These are phyloP conservation scores for Trogon melanurus DNA, from an alignment of 2,113 vertebrate genomes.

Conservation along the genomic window DNA sequence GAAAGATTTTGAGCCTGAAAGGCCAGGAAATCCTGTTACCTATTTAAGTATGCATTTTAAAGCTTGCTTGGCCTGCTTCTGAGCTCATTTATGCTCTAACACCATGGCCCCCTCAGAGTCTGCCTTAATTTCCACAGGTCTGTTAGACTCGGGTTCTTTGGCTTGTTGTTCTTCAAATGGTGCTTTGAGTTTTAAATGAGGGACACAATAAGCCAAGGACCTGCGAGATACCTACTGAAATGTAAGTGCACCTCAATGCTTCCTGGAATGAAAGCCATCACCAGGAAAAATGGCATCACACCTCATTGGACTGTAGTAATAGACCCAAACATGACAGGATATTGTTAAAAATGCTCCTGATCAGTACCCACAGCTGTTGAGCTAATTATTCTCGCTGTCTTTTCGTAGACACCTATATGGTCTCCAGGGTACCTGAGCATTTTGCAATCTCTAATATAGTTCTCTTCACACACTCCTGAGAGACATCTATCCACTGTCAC, in stretches of 20 bases:
- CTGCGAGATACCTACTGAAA: slow-evolving; percentile 12
- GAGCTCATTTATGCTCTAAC: slow-evolving; percentile 25
- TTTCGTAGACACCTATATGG: neutral
- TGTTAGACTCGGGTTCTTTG: neutral
- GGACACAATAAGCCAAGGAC: neutral
- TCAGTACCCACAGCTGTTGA: slow-evolving; percentile 24
- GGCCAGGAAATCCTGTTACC: neutral
- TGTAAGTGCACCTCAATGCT: neutral
- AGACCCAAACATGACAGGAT: slow-evolving; percentile 25
- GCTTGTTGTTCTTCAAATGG: slow-evolving; percentile 6
- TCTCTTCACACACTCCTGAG: neutral
- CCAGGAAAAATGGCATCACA: slow-evolving; percentile 26
- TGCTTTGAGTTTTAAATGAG: slow-evolving; percentile 30
- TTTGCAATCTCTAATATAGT: neutral
- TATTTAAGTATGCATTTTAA: neutral
- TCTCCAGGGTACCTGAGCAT: neutral
- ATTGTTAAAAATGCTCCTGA: slow-evolving; percentile 21
- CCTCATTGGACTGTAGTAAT: slow-evolving; percentile 42
- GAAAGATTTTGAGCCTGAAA: slow-evolving; percentile 30
- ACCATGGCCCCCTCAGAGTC: neutral
- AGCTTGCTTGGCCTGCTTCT: neutral
- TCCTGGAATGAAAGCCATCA: slow-evolving; percentile 17
- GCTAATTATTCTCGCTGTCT: slow-evolving; percentile 43
- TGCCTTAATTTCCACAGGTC: slow-evolving; percentile 10
- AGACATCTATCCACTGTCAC: neutral